These are phyloP conservation scores for Aporophyla nigra DNA, from an alignment of 2,888 invertebrate species.

Conservation along the genomic window DNA sequence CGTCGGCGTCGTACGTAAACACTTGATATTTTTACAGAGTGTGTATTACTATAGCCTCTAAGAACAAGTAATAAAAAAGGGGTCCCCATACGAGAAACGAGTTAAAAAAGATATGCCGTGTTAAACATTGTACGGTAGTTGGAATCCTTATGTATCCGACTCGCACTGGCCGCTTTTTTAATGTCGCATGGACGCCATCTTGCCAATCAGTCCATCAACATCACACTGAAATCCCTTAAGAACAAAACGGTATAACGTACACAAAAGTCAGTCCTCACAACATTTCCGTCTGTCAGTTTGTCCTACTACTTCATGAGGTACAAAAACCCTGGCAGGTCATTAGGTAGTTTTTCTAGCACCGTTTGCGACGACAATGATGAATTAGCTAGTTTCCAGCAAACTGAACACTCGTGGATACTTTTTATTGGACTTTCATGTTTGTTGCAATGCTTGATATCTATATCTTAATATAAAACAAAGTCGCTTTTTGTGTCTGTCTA, in stretches of 20 bases:
- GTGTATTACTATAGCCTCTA: neutral
- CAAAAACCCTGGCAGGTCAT: conserved; percentile 76
- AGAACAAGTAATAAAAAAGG: neutral
- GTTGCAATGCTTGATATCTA: conserved; percentile 27
- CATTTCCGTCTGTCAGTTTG: conserved; percentile 46
- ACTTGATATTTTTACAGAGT: no score
- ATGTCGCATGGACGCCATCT: neutral
- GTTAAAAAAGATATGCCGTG: neutral
- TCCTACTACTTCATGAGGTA: conserved; percentile 62
- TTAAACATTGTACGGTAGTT: neutral
- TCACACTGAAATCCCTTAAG: conserved; percentile 26
- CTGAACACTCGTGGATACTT: conserved; percentile 60
- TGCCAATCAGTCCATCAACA: conserved; percentile 25
- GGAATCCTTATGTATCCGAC: neutral
- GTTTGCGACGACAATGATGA: conserved; percentile 78
- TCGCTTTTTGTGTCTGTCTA: neutral
- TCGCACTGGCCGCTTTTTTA: neutral
- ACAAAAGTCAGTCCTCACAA: conserved; percentile 58
- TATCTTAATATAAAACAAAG: neutral
- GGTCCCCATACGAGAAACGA: neutral
- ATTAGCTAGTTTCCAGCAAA: conserved; percentile 70
- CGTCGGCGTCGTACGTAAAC: no score
- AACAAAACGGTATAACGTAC: conserved; percentile 37
- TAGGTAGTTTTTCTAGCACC: conserved; percentile 76
- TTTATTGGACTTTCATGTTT: conserved; percentile 62